phyloP scores from a whole-genome alignment of 2,797 vertebrate genomes.

The Mycteria americana region DNA sequence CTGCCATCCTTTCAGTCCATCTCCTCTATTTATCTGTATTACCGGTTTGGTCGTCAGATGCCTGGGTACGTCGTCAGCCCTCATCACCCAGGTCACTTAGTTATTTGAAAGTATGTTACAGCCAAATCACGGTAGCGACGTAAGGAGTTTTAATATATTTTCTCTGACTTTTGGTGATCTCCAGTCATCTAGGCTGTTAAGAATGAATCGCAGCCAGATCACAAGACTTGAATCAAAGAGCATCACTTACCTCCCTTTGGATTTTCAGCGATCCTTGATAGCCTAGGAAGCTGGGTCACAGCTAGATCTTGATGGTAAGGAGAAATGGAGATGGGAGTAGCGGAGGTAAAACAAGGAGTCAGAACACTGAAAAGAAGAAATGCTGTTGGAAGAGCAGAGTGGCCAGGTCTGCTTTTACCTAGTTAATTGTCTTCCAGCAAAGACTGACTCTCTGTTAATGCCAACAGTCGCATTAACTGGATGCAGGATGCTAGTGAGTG shows the following conservation, averaged over 20 bases:
- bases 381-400: background rate
- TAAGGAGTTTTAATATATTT: background rate
- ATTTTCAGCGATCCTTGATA: background rate
- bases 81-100: background rate
- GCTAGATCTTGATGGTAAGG: background rate
- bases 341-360: background rate
- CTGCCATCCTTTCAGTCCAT: background rate
- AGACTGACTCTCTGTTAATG: background rate
- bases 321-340: background rate
- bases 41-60: background rate
- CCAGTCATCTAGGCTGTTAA: background rate
- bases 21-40: background rate
- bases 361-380: background rate
- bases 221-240: background rate
- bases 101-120: background rate
- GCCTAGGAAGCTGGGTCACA: background rate
- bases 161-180: background rate
- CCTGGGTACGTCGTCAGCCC: background rate
- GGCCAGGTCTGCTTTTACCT: background rate
- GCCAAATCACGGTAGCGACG: background rate
- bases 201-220: background rate
- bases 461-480: background rate
- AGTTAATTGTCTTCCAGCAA: background rate
- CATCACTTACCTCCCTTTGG: background rate
- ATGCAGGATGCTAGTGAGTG: background rate